Evolutionary conservation across 2,888 invertebrate species (phyloP), one percentile per base, ranked within the genome.

Genomic region (Pyrochroa serraticornis): DNA sequence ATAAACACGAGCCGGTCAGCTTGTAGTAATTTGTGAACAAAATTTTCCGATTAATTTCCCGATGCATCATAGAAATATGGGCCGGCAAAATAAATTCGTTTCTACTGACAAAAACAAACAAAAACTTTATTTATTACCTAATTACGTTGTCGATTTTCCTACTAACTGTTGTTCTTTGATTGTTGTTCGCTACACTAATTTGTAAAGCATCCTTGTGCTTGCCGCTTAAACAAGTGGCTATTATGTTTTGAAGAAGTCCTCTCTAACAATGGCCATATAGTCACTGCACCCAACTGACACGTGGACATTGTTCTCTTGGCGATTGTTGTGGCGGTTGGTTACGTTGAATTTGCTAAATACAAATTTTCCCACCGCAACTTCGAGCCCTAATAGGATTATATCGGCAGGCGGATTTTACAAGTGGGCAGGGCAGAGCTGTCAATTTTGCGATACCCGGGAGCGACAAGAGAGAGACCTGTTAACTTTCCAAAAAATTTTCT

Each of bases 91-190:
- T 30, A 14, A 41, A 13, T 30, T 13, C 8, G 9, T n/a, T 14
- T 22, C 6, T 6, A 39, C 13, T n/a, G n/a, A n/a, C n/a, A n/a
- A n/a, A n/a, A n/a, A n/a, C n/a, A n/a, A n/a, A n/a, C n/a, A n/a
- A n/a, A n/a, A n/a, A n/a, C n/a, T n/a, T n/a, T n/a, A 78, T 78
- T 77, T 78, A 78, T 76, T 70, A 75, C 75, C 76, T 75, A 77
- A 78, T 77, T 78, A 78, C 77, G 71, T 74, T 72, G 72, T 73
- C 63, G 69, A 70, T 71, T 54, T 54, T 49, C 56, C 56, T 34
- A 53, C 53, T 48, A 42, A 43, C 9, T 41, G 55, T 36, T 55
- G 55, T 41, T 55, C 41, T 55, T 55, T 55, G 47, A 55, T 55
- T 55, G 55, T 48, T 31, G 35, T 22, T 2, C 22, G 5, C 22